Evolutionary conservation across 2,797 vertebrate species (phyloP), one percentile per base, ranked within the genome.

Genomic region (Dryobates pubescens): DNA sequence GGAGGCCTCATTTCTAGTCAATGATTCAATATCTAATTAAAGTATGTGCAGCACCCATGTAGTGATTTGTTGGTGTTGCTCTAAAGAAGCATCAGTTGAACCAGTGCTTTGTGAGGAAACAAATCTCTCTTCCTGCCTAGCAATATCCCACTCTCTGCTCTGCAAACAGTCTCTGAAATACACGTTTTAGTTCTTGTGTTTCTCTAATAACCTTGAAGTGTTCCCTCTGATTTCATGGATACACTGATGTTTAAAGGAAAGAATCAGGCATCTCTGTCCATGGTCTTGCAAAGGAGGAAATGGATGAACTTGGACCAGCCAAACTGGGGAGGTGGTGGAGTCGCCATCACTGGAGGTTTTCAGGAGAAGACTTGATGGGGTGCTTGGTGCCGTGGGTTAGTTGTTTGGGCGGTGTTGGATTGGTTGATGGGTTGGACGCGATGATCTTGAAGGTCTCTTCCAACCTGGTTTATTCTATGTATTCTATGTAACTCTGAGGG

Each of bases 21-120:
- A 13, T 41, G 82, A 86, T 68, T 86, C 92, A 81, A 83, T 83
- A 89, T 59, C 57, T 93, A 94, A 95, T 93, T 94, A 88, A 86
- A 88, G n/a, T 61, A 65, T 11, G 63, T 10, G 6, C 90, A 85
- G 79, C 34, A 89, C n/a, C 73, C 77, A n/a, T 49, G 34, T 43
- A 63, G 22, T 17, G 92, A 82, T 89, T 82, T 75, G 56, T 57
- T 90, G 82, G 7, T 6, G 4, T 41, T 79, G 57, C 24, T 84
- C 67, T 70, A 78, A 78, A 73, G 59, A 82, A 24, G 59, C 77
- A 58, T 29, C 68, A 47, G 13, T 8, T 61, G 89, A 79, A 67
- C 9, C 43, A 69, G 70, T 7, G 13, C 17, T 68, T 79, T 49
- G 41, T 26, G 63, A 85, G 80, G 32, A 34, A 72, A 32, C 3